Evolutionary conservation across 2,113 vertebrate species (phyloP).

Genomic region (Nycticebus coucang): DNA sequence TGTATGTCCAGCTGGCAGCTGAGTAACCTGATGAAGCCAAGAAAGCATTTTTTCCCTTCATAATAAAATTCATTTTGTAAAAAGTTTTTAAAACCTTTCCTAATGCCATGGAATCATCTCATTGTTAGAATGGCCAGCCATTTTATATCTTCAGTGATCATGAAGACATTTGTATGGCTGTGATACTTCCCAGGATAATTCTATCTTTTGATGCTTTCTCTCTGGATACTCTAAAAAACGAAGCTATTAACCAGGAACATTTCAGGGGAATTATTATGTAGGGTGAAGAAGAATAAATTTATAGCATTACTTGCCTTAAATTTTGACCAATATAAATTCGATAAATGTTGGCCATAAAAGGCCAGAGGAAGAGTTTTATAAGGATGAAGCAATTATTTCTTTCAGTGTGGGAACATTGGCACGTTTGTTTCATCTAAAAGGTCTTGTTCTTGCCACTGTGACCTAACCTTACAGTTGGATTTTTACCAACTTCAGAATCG

Average conservation of each 20-base stretch:
- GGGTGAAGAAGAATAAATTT: background rate
- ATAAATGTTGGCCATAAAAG: background rate
- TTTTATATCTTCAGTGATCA: background rate
- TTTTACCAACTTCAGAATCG: background rate
- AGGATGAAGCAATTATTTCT: background rate
- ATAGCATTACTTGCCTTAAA: background rate
- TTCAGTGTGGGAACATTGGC: background rate
- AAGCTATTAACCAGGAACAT: background rate
- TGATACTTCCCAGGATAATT: background rate
- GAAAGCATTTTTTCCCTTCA: background rate
- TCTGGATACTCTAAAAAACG: background rate
- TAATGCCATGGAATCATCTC: background rate
- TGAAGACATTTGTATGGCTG: background rate
- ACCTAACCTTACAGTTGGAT: background rate
- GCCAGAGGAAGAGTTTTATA: background rate
- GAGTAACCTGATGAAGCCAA: background rate
- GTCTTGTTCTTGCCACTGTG: background rate
- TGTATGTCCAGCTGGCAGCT: background rate
- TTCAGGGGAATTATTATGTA: background rate
- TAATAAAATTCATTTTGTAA: background rate
- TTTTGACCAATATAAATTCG: background rate
- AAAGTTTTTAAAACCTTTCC: background rate
- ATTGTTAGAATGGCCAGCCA: background rate
- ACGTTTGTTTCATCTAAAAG: background rate
- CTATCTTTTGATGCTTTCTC: background rate